Base-by-base conservation (phyloP, 2,888 invertebrate species). In the Mimumesa dahlbomi region DNA sequence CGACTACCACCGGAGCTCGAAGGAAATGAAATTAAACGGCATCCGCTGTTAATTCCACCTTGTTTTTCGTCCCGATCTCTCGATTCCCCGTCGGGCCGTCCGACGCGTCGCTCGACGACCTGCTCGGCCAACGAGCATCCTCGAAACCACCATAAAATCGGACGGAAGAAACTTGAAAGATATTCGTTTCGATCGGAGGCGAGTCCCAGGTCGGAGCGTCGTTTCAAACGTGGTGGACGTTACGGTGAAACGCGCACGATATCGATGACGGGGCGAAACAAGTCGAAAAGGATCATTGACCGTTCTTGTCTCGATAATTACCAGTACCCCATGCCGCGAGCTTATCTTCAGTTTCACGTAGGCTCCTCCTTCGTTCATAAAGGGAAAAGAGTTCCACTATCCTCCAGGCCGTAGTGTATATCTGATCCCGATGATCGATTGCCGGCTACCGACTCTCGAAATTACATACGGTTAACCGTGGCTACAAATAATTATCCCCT, bases 231-330 rank as follows among this genome's bases (percentile, higher is more conserved):
- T 21, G 13, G 52, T 48, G 13, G n/a, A n/a, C 19, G 11, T 43
- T 34, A 43, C 61, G 42, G 22, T 11, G 25, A 22, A 36, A 36
- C 45, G 61, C 49, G 63, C 38, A 46, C 56, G 71, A 58, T 77
- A 66, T 48, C 65, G 71, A 77, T 79, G 78, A 79, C 77, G 77
- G 48, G 68, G 79, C 78, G 65, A 59, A 74, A 74, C 66, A 66
- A 70, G 38, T 50, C 63, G 63, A 31, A 31, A 34, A 69, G 66
- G 81, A 75, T 83, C 83, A 65, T 83, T 78, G 82, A 81, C 82
- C 83, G 77, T 75, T 61, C 75, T 67, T 84, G 78, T 77, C 81
- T 79, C 79, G 83, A 79, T 85, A 85, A 85, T 85, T 85, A 85
- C 82, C 73, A 79, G 59, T 76, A 75, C 83, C 85, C 77, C 85